phyloP scores from a whole-genome alignment of 2,888 invertebrate species.

The Sialis lutaria region DNA sequence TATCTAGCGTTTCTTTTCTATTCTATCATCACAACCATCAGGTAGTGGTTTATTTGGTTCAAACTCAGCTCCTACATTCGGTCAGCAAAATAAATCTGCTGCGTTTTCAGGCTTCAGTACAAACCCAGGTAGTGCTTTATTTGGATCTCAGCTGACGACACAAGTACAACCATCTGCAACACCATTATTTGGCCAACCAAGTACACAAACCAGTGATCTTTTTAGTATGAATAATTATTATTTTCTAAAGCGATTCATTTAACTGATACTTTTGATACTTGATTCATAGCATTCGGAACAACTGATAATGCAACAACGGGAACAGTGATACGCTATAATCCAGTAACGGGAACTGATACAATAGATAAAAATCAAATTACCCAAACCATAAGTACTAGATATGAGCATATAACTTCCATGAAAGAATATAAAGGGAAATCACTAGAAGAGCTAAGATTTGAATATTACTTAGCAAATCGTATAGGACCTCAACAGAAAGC shows the following conservation, averaged over 20 bases:
- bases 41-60: conserved; percentile 46
- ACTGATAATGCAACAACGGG: conserved; percentile 31
- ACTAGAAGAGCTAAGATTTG: conserved; percentile 82
- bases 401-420: conserved; percentile 97
- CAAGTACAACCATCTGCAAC: conserved; percentile 28
- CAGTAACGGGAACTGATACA: conserved; percentile 77
- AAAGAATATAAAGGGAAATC: conserved; percentile 93
- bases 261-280: too few species aligned
- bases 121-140: conserved; percentile 23
- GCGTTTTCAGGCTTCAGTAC: conserved; percentile 38
- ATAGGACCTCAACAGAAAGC: conserved; percentile 47
- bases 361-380: conserved; percentile 76
- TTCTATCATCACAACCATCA: conserved; percentile 25
- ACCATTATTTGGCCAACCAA: conserved; percentile 44
- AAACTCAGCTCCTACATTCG: conserved; percentile 29
- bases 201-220: conserved; percentile 26
- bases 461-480: conserved; percentile 81
- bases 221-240: conserved; percentile 9
- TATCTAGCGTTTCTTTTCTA: too few species aligned
- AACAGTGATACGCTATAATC: conserved; percentile 71
- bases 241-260: not conserved
- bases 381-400: conserved; percentile 77
- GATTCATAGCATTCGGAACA: too few species aligned
- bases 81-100: conserved; percentile 32
- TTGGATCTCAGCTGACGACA: conserved; percentile 28